Base-by-base conservation (phyloP, 2,797 vertebrate genomes). In the Scleropages formosus region DNA sequence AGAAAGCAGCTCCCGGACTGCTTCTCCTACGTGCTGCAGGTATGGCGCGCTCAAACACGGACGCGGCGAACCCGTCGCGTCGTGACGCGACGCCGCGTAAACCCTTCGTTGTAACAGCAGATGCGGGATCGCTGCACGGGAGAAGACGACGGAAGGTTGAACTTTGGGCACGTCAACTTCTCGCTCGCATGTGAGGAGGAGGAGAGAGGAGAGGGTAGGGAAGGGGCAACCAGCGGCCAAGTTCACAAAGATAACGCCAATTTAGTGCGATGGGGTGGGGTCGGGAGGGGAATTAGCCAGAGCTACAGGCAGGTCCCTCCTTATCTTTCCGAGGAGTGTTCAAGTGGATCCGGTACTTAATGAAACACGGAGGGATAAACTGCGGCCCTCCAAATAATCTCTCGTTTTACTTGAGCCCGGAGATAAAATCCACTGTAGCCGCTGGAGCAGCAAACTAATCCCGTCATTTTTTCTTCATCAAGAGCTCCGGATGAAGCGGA, bases 1-100 rank as follows among this genome's bases (percentile, higher is more conserved):
- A 90, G 86, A 79, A 91, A 94, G 0, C 90, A 96, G 84, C 96
- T 95, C 86, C 94, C 94, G 88, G 94, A 98, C 84, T 98, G 96
- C 78, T 96, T 97, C 90, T 98, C 96, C 72, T 99, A 98, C 0
- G 95, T 97, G 11, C 92, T 95, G 80, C 97, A 99, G 95, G 96
- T 97, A 88, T 59, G 74, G 24, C 64, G 27, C 20, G 26, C 1
- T 4, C 67, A 4, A 9, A 62, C 75, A 53, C 59, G 56, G 20
- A 73, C 16, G 9, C 27, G 27, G 12, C 11, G 8, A 39, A 59
- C 47, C 31, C 51, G 75, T 46, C 13, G 9, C 67, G 60, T 12
- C 56, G 24, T 31, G 15, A 53, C 13, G n/a, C n/a, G 53, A 47
- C 31, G 58, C 63, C 49, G 3, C 59, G 72, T 46, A 39, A 56